Percentiles rank a stretch among this genome's conserved stretches.
Conservation (phyloP, 2,113 vertebrate genomes). For the Aythya baeri region DNA sequence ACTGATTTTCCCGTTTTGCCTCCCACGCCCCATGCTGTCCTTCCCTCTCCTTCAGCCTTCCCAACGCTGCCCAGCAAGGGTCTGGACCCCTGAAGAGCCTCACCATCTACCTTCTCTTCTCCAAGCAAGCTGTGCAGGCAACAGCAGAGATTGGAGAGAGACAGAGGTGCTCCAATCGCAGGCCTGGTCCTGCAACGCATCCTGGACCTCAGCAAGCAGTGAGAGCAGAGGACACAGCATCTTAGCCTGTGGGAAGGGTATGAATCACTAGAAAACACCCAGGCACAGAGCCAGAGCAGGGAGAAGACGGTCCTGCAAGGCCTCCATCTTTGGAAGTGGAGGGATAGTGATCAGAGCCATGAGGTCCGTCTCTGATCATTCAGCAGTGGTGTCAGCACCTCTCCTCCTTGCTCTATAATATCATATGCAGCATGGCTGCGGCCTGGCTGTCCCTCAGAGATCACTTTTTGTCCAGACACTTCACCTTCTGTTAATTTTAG, state of each 20-base stretch:
- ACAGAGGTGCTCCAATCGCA: background rate
- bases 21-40: rapidly evolving
- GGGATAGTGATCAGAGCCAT: background rate
- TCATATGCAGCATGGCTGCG: background rate
- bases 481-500: background rate
- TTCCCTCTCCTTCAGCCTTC: background rate
- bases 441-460: background rate
- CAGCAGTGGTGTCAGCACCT: background rate
- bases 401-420: rapidly evolving
- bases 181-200: background rate
- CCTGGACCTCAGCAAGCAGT: background rate
- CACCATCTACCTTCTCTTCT: background rate
- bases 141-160: background rate
- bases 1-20: rapidly evolving
- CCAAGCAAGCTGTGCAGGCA: background rate
- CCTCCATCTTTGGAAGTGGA: background rate
- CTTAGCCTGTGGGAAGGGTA: background rate
- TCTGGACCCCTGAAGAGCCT: background rate
- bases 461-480: background rate
- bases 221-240: background rate
- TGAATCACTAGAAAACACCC: conserved; percentile 55
- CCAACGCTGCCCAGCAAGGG: background rate
- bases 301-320: background rate
- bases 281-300: conserved; percentile 24
- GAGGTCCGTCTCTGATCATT: rapidly evolving